Evolutionary conservation across 2,888 invertebrate genomes (phyloP).

Genomic region (Apamea monoglypha): DNA sequence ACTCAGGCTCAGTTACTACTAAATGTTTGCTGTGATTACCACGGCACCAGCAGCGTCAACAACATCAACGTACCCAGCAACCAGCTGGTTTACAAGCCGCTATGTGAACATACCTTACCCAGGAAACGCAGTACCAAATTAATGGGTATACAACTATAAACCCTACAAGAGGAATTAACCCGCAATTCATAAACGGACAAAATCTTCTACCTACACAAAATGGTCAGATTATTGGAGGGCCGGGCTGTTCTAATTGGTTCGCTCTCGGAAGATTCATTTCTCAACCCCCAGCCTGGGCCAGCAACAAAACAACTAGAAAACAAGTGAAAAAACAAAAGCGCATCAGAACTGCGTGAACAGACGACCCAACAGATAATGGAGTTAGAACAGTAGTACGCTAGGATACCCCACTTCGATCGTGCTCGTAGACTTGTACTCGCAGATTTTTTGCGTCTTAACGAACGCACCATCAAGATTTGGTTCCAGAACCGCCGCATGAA

Average conservation of each 20-base stretch:
- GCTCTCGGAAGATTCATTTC: conserved; percentile 51
- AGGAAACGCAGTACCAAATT: conserved; percentile 22
- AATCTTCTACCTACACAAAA: conserved; percentile 53
- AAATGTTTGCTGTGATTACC: conserved; percentile 47
- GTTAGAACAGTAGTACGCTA: conserved; percentile 93
- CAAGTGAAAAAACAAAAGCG: conserved; percentile 90
- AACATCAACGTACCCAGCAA: conserved; percentile 35
- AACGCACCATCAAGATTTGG: conserved; percentile 93
- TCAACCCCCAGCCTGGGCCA: conserved; percentile 61
- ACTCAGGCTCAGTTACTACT: too few species aligned
- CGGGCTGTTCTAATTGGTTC: conserved; percentile 49
- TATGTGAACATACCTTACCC: conserved; percentile 56
- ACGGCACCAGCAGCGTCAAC: conserved; percentile 58
- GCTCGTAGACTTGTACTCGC: conserved; percentile 92
- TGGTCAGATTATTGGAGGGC: conserved; percentile 47
- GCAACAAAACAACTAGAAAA: conserved; percentile 66
- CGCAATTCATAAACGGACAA: conserved; percentile 44
- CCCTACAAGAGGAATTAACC: conserved; percentile 22
- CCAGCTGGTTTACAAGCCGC: conserved; percentile 42
- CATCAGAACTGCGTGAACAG: conserved; percentile 94
- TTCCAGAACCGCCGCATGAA: conserved; percentile 84
- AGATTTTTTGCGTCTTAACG: conserved; percentile 71
- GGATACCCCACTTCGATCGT: conserved; percentile 93
- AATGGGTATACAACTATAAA: conserved; percentile 36
- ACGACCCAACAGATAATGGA: conserved; percentile 94